Base-by-base conservation (phyloP, 2,888 invertebrate genomes). In the Nowickia ferox region DNA sequence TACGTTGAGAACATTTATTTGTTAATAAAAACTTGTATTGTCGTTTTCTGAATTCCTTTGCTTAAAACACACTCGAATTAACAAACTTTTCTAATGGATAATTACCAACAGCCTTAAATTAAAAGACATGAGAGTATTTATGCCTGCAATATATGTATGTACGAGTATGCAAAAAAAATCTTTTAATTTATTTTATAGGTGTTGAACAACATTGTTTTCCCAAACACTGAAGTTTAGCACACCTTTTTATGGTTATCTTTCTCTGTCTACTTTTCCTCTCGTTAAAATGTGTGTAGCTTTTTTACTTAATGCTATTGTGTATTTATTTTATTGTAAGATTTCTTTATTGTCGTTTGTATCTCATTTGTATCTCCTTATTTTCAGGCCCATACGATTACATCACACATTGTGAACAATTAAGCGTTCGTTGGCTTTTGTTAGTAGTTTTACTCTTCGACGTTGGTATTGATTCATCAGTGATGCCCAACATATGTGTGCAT, bases 401-500 rank as follows among this genome's bases (percentile, higher is more conserved):
- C 82, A 82, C 44, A 75, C 61, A 53, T 55, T 44, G 48, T 80
- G 57, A 55, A 72, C 75, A 77, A 71, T 57, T 83, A 76, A 83
- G 48, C 48, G 51, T 79, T 79, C 74, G 59, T 78, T 57, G 61
- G 46, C 13, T 30, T 75, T 44, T 55, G 5, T 66, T 71, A 5
- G 19, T 30, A 30, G 51, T 22, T 68, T 40, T 53, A 44, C 57
- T 69, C 48, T 44, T 38, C 51, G 46, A 30, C 19, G 63, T 53
- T 55, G 38, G 5, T 15, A 10, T 57, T 78, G 30, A 19, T 69
- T 6, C 4, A 1, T 17, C 13, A 22, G 22, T n/a, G 44, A 30
- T 66, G 48, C n/a, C 48, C 30, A 30, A 30, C 5, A 6, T 30
- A 30, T 30, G 30, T 30, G 6, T 5, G 30, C 30, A 30, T 30